phyloP scores from a whole-genome alignment of 2,888 invertebrate species.

The Archips xylosteana region DNA sequence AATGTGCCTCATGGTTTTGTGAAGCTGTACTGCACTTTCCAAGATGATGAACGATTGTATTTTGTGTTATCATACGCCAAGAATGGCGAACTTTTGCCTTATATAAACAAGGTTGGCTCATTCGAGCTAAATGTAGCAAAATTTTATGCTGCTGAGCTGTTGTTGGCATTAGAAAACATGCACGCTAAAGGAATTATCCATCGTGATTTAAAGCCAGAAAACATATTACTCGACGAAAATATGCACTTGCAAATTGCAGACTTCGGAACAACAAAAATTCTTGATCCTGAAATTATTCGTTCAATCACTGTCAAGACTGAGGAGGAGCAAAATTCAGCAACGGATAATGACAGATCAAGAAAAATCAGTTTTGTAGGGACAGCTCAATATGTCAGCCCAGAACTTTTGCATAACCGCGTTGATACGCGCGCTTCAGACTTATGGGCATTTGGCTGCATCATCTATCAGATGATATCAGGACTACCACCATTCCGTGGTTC shows the following conservation, averaged over 20 bases:
- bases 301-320: slow-evolving; percentile 56
- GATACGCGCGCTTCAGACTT: slow-evolving; percentile 94
- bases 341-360: slow-evolving; percentile 81
- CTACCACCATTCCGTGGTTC: slow-evolving; percentile 96
- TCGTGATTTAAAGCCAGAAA: slow-evolving; percentile 99
- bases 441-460: slow-evolving; percentile 98
- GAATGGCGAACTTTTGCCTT: slow-evolving; percentile 96
- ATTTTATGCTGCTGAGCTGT: slow-evolving; percentile 97
- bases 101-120: slow-evolving; percentile 95
- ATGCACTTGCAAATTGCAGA: slow-evolving; percentile 99
- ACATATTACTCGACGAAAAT: slow-evolving; percentile 96
- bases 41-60: slow-evolving; percentile 96
- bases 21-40: slow-evolving; percentile 97
- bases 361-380: slow-evolving; percentile 98
- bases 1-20: slow-evolving; percentile 95
- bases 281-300: slow-evolving; percentile 76
- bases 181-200: slow-evolving; percentile 96
- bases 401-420: slow-evolving; percentile 93
- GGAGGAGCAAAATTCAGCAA: slow-evolving; percentile 59
- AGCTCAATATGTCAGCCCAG: slow-evolving; percentile 99
- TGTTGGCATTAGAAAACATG: slow-evolving; percentile 96
- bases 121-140: slow-evolving; percentile 95
- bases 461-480: slow-evolving; percentile 98
- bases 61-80: slow-evolving; percentile 98
- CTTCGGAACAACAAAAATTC: slow-evolving; percentile 97